Evolutionary conservation across 92 coral and sea anemone genomes (phyloP).

Genomic region (Parazoanthus atlanticus): DNA sequence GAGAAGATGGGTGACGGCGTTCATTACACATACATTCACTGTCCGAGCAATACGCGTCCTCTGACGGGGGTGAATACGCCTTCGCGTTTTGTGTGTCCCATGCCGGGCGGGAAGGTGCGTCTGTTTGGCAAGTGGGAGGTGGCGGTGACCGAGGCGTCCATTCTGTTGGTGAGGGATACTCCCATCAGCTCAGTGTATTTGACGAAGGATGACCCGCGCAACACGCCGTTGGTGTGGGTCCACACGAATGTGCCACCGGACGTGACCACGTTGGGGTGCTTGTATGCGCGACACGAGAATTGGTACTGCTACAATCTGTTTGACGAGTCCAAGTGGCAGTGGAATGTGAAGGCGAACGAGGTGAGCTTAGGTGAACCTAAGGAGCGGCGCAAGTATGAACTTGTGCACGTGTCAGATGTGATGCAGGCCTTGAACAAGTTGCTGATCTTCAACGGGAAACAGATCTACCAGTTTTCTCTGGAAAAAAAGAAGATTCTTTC

Average conservation of each 20-base stretch:
- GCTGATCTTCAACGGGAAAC: neutral
- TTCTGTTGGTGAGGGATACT: neutral
- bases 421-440: neutral
- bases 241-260: neutral
- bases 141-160: neutral
- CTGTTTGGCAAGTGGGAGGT: neutral
- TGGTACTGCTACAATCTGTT: neutral
- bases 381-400: no score
- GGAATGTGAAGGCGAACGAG: no score
- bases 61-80: neutral
- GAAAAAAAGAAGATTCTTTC: neutral
- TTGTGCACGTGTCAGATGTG: neutral
- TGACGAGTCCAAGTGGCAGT: neutral
- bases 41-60: neutral
- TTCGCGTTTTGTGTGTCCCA: neutral
- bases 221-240: neutral
- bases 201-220: neutral
- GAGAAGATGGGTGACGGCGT: no score
- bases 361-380: no score
- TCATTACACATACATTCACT: neutral
- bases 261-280: neutral
- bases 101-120: neutral
- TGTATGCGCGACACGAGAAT: neutral
- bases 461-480: neutral
- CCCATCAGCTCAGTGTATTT: neutral